Evolutionary conservation across 37 sponge, comb jelly and placozoan species (phyloP), one percentile per base, ranked within the genome.

Genomic region (Cladorhizidae sp.): DNA sequence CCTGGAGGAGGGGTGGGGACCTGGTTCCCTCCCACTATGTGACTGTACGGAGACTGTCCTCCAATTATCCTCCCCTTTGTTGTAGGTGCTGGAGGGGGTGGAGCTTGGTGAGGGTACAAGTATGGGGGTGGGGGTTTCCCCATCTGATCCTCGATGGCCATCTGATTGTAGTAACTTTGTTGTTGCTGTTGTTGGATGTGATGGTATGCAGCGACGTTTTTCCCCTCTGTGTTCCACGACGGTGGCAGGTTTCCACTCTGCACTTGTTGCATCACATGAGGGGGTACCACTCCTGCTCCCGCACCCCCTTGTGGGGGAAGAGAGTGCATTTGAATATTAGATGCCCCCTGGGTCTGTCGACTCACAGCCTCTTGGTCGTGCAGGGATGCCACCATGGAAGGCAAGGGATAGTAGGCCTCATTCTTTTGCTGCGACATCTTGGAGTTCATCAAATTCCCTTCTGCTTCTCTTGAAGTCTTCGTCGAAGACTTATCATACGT

Each of bases 41-140:
- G 15, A 1, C 71, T 39, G 41, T 43, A n/a, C 26, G 71, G 43
- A 37, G 36, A 2, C 8, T 32, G 68, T 67, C 38, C 61, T 26
- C 67, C 35, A 35, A 32, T 32, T 36, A 18, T 65, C 35, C 49
- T 64, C 62, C 78, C 78, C 54, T 37, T 64, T 64, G 51, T 42
- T 54, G 33, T 18, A 18, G 40, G 72, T 21, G 70, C 57, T 57
- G 70, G 63, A 38, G 45, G 50, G 23, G 83, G 65, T 31, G 69
- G 2, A 2, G 79, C 50, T 33, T 78, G 79, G 45, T 78, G 80
- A 18, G 54, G 80, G 70, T 55, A 79, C 55, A 51, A 2, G 40
- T 79, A 79, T 2, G 80, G 80, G 33, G 69, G 80, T 22, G 80
- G 80, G 26, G 77, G 77, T 54, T 74, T 74, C 36, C 56, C 55